Base-by-base conservation (phyloP, 2,113 vertebrate genomes). In the Aldabrachelys gigantea region DNA sequence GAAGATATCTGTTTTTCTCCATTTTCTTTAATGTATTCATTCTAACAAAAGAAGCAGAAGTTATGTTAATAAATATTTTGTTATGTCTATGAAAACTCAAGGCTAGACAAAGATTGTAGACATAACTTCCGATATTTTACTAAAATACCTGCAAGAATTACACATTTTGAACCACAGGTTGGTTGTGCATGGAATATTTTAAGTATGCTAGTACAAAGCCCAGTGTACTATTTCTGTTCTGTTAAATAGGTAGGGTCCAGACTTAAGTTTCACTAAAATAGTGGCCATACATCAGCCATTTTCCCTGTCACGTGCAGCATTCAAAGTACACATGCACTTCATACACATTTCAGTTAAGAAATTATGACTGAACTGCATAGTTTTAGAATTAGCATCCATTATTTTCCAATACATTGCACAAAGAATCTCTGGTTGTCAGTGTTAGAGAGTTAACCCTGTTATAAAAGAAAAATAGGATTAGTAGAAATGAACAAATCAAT, bases 1-100 rank as follows among this genome's bases (percentile, higher is more conserved):
- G 93, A 94, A 97, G 96, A 38, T 27, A 91, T 16, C 52, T 90
- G 85, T 62, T 97, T 97, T 94, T 94, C 41, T 72, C 24, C 56
- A 84, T 84, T 41, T 83, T 69, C 75, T 88, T 92, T 82, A 69
- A 17, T 47, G 38, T 80, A 87, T 65, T 96, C 94, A 92, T 89
- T 97, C 97, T 98, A 80, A 91, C 31, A 62, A 93, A 89, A 62
- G 27, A 69, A 95, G 13, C 0, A 93, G 79, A 92, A 94, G 95
- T 53, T 49, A 53, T 3, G 27, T 86, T 80, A 87, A 3, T 38
- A 89, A 92, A 82, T 9, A 24, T 4, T 41, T 78, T 75, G 41
- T 25, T 16, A 89, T 8, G 82, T 44, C 25, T 1, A 59, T 65
- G 80, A n/a, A 93, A 93, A 80, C 57, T 59, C 79, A 50, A 65